These are phyloP conservation scores for Leptinotarsa defecta DNA, from an alignment of 1,140 invertebrate genomes.

Conservation along the genomic window DNA sequence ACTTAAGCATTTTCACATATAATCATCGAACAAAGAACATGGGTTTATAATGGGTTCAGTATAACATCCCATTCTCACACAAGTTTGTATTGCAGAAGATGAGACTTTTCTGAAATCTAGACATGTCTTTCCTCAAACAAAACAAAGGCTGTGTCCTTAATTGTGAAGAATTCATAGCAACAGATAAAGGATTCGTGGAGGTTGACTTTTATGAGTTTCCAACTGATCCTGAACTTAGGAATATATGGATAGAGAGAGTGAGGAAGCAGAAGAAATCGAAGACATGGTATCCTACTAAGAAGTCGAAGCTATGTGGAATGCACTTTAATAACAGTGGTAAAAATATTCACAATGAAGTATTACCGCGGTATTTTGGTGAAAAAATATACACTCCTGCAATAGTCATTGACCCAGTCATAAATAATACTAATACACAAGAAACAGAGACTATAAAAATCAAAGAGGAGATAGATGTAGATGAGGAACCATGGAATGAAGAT, in stretches of 20 bases:
- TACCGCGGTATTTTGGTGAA: not conserved
- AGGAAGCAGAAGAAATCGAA: not conserved
- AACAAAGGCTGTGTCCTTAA: constrained; percentile 3
- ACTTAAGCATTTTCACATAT: too few relatives aligned
- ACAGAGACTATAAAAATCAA: not conserved
- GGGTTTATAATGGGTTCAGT: too few relatives aligned
- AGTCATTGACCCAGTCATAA: too few relatives aligned
- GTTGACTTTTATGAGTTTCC: not conserved
- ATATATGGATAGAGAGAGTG: constrained; percentile 1
- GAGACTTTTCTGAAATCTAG: not conserved
- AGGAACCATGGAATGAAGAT: not conserved
- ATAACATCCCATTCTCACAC: too few relatives aligned
- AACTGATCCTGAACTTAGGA: not conserved
- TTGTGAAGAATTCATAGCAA: not conserved
- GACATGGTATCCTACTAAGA: not conserved
- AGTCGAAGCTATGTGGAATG: not conserved
- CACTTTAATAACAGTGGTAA: not conserved
- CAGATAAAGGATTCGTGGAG: not conserved
- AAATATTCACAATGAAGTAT: not conserved
- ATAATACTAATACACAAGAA: not conserved
- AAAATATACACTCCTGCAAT: not conserved
- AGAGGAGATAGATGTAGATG: constrained; percentile 1
- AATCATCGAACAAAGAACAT: too few relatives aligned
- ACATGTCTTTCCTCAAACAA: not conserved
- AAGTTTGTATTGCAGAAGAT: not conserved